Base-by-base conservation (phyloP, 2,888 invertebrate species). In the Tortricodes alternella region DNA sequence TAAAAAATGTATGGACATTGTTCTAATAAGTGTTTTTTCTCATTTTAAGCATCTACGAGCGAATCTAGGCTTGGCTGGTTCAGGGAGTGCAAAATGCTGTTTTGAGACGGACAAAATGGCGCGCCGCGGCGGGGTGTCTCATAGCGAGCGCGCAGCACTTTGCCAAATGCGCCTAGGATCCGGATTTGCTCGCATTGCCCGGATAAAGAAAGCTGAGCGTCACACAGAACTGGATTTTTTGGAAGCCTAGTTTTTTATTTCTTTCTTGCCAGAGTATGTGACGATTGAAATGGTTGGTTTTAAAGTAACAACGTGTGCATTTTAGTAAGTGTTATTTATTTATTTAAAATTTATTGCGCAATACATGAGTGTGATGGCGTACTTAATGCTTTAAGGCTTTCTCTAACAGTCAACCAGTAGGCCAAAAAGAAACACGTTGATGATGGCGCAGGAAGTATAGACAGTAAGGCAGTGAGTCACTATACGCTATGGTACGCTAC, bases 31-130 rank as follows among this genome's bases (percentile, higher is more conserved):
- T 37, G 9, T 56, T 56, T 53, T 56, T 56, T 32, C 43, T 38
- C 50, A 16, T 56, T 56, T 50, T 46, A 46, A 46, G 46, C 32
- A 32, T 44, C 55, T 49, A 34, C 34, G 13, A 44, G 29, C 35
- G 48, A 41, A 35, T 43, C 49, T 49, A 56, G 56, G 37, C 62
- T 60, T 51, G 62, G 62, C 62, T 53, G 68, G 77, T 76, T 78
- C 70, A 73, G 58, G 71, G 67, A 89, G 89, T 89, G 89, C 89
- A 79, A 85, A 89, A 78, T 77, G 81, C 62, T 89, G 88, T 89
- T 78, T 71, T 64, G 74, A 73, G 73, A 72, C 67, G 76, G 70
- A 77, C 80, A 76, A 83, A 85, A 85, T 76, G 75, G 72, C 75
- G 67, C n/a, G 65, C 62, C 72, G 66, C 76, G 65, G 74, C 73